Evolutionary conservation across 1,140 invertebrate genomes (phyloP).

Genomic region (Ctenoplectra terminalis): DNA sequence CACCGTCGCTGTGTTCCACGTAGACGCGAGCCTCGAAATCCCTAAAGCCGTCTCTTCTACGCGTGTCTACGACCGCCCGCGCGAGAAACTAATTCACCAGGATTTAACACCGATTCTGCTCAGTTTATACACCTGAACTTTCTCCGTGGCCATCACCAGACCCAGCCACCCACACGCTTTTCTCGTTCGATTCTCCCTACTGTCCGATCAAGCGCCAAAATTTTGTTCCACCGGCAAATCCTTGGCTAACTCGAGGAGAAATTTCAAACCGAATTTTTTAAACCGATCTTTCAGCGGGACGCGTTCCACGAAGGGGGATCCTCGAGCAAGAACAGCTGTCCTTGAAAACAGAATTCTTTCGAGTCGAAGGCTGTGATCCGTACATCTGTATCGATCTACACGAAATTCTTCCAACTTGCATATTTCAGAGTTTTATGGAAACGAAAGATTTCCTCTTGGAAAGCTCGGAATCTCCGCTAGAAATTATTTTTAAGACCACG

Average conservation of each 20-base stretch:
- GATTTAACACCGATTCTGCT: constrained; percentile 4
- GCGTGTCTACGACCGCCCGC: too few relatives aligned
- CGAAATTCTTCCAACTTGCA: not conserved
- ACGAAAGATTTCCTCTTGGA: not conserved
- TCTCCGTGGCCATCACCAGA: not conserved
- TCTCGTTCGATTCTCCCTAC: not conserved
- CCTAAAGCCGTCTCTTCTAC: too few relatives aligned
- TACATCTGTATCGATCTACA: not conserved
- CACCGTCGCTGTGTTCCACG: not conserved
- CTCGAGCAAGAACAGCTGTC: not conserved
- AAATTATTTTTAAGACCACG: not conserved
- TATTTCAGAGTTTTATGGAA: not conserved
- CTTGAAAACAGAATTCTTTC: constrained; percentile 8
- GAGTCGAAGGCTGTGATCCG: constrained; percentile 17
- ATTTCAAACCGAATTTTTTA: too few relatives aligned
- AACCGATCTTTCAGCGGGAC: too few relatives aligned
- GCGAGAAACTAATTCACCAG: constrained; percentile 1
- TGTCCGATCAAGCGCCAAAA: not conserved
- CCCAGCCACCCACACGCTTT: not conserved
- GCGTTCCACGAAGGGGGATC: not conserved
- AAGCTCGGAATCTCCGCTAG: not conserved
- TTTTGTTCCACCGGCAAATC: not conserved
- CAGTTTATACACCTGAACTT: not conserved
- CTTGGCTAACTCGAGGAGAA: not conserved
- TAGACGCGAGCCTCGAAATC: not conserved